Evolutionary conservation across 2,113 vertebrate genomes (phyloP).

Genomic region (Illadopsis cleaveri): DNA sequence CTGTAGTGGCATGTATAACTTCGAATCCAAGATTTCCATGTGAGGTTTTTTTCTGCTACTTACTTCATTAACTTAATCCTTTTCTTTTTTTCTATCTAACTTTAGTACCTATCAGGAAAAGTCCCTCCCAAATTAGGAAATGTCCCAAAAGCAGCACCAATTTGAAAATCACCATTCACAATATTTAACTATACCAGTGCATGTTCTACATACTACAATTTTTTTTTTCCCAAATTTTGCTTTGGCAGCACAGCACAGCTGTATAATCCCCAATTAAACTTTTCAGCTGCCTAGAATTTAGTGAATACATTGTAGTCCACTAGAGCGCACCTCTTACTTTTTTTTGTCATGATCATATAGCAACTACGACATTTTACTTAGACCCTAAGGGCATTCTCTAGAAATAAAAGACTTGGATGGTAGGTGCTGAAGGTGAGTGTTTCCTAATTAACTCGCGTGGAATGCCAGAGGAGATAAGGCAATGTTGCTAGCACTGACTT

Average conservation of each 20-base stretch:
- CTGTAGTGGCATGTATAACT: background rate
- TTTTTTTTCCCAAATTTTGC: background rate
- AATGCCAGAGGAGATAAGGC: constrained; percentile 20
- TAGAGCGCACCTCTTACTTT: background rate
- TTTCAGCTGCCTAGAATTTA: background rate
- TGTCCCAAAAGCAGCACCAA: background rate
- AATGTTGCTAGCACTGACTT: background rate
- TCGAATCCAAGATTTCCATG: background rate
- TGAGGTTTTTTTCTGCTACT: background rate
- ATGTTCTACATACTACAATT: background rate
- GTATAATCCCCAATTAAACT: background rate
- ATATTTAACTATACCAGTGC: background rate
- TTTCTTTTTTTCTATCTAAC: background rate
- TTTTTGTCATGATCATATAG: background rate
- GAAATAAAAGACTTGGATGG: constrained; percentile 16
- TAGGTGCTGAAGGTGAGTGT: background rate
- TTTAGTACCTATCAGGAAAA: background rate
- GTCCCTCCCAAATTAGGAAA: background rate
- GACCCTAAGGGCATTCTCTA: background rate
- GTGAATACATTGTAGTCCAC: background rate
- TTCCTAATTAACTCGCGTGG: constrained; percentile 32
- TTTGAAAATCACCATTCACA: background rate
- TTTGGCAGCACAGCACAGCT: background rate
- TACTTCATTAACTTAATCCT: background rate
- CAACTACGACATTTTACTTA: background rate